These are phyloP conservation scores for Ericerus pela DNA, from an alignment of 1,140 invertebrate genomes.

Conservation along the genomic window DNA sequence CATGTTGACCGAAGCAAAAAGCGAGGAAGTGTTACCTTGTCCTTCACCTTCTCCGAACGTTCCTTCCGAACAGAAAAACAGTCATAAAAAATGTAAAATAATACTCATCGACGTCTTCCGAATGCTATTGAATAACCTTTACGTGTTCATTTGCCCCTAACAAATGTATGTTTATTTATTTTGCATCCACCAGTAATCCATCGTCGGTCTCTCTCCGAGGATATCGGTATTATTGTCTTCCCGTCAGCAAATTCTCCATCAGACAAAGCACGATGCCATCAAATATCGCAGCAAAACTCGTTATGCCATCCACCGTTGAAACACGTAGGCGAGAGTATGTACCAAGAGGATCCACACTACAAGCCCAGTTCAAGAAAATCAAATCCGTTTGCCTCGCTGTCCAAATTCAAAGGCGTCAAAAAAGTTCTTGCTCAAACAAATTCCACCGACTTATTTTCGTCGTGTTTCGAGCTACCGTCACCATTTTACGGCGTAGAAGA, in stretches of 20 bases:
- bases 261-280: constrained; percentile 58
- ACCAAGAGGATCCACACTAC: constrained; percentile 61
- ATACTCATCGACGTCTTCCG: constrained; percentile 21
- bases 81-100: constrained; percentile 21
- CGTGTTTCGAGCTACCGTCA: constrained; percentile 55
- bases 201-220: constrained; percentile 53
- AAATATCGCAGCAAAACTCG: constrained; percentile 30
- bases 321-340: constrained; percentile 58
- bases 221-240: constrained; percentile 38
- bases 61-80: constrained; percentile 8
- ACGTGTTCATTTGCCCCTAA: background rate
- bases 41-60: background rate
- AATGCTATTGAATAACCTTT: constrained; percentile 11
- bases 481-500: constrained; percentile 26
- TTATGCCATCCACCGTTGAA: constrained; percentile 36
- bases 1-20: constrained; percentile 14
- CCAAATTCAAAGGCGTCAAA: constrained; percentile 51
- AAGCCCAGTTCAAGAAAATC: constrained; percentile 35
- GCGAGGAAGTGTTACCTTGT: constrained; percentile 16
- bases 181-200: constrained; percentile 36
- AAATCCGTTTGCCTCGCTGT: constrained; percentile 55
- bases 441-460: constrained; percentile 45
- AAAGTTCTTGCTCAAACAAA: constrained; percentile 47
- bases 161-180: constrained; percentile 12
- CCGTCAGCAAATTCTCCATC: constrained; percentile 40